Conservation (phyloP, 2,113 vertebrate genomes). For the Nerophis lumbriciformis region DNA sequence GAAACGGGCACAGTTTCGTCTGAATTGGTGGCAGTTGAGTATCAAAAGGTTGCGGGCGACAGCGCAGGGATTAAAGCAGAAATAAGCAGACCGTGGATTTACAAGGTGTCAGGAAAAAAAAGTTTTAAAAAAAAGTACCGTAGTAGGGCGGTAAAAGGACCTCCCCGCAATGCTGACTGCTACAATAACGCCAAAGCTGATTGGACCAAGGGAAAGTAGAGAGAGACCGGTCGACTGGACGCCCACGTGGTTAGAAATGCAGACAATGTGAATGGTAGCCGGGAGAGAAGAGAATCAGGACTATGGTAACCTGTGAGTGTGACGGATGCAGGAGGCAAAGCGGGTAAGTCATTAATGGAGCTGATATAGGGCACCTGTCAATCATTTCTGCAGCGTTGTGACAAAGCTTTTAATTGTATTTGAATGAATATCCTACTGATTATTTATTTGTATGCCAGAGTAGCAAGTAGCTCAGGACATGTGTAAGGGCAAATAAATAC, state of each 20-base stretch:
- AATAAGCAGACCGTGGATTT: background rate
- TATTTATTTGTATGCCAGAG: no score
- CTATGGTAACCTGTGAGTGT: no score
- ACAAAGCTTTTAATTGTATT: background rate
- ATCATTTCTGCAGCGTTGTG: background rate
- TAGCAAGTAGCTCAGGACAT: background rate
- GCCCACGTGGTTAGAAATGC: conserved; percentile 33
- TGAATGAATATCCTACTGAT: background rate
- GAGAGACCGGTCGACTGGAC: conserved; percentile 30
- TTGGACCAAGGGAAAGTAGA: conserved; percentile 26
- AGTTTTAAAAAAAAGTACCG: conserved; percentile 4
- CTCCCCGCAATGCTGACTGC: conserved; percentile 5
- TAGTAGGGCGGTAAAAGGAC: conserved; percentile 1
- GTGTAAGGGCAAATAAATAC: background rate
- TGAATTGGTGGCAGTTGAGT: background rate
- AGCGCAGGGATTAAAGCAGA: background rate
- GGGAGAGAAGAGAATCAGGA: conserved; percentile 18
- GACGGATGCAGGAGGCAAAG: background rate
- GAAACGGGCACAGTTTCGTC: background rate
- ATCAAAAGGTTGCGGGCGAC: background rate
- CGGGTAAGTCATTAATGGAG: conserved; percentile 4
- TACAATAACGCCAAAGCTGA: conserved; percentile 30
- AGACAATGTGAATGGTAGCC: background rate
- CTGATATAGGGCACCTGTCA: conserved; percentile 1
- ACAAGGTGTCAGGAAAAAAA: conserved; percentile 2